Base-by-base conservation (phyloP, 2,888 invertebrate species). In the Polyploca ridens region DNA sequence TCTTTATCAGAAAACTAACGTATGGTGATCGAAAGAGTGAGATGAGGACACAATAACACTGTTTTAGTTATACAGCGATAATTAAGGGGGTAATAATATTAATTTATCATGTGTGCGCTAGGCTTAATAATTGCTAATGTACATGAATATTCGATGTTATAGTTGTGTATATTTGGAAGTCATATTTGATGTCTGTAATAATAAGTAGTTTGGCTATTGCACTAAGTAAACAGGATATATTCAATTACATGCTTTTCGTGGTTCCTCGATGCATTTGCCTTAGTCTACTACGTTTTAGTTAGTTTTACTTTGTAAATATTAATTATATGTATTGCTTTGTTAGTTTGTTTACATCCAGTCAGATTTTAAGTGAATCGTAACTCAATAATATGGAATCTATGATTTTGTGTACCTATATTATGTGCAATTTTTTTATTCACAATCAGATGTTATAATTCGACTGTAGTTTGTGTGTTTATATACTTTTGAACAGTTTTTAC, bases 191-290 rank as follows among this genome's bases (percentile, higher is more conserved):
- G 16, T 44, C 5, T 60, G n/a, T 49, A 16, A 49, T 38, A 27
- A 13, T 41, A 41, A 16, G n/a, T 49, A 16, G 49, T 49, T 57
- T 60, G 62, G 49, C 46, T 62, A 59, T 66, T 71, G 70, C 66
- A 69, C 68, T 62, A 63, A 65, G 62, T 64, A 70, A 71, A 71
- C 67, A 70, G 64, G 69, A 69, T 71, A 70, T 71, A 66, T 66
- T 65, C 64, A 49, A 60, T 46, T 33, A 67, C 65, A 68, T 75
- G 73, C 86, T 80, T 84, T 85, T 85, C 41, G 79, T 89, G 85
- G 92, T 93, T 92, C 93, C 91, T 92, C 77, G 68, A 85, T 84
- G 93, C 93, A 93, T 93, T 93, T 91, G 86, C 83, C 84, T 84
- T 87, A 86, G 82, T 78, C 83, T 64, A 73, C 72, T 82, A 76